Evolutionary conservation across 1,140 invertebrate genomes (phyloP), one percentile per base, ranked within the genome.

Genomic region (Octopus sinensis): DNA sequence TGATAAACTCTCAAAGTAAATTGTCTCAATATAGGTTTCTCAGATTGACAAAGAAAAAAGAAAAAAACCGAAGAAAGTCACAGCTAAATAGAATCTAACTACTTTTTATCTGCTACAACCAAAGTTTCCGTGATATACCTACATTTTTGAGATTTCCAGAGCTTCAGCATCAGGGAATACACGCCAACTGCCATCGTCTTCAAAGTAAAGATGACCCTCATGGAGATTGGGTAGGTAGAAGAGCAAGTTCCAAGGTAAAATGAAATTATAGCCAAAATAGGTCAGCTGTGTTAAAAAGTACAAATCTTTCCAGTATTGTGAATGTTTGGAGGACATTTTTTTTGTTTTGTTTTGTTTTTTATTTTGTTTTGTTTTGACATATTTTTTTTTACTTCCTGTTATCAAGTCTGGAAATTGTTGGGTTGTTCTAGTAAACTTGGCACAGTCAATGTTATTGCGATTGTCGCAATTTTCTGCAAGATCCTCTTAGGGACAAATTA

Each of bases 121-220:
- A 73, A 73, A 73, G 68, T 73, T 73, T 73, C 68, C 68, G 30
- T 73, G 68, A 73, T 73, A 73, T 73, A 73, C 68, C 68, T 73
- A 73, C 68, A 73, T 73, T 73, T 73, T 73, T 73, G 68, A 5
- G 68, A 73, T 73, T 73, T 73, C 68, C 68, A 73, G 68, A 73
- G 68, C 68, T 73, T 73, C 68, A 17, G 68, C 68, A 73, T 73
- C 68, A 9, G 68, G 68, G 68, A 73, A 73, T 73, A 73, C 68
- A 23, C 68, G 17, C 17, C 9, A 9, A 62, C 17, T 23, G 17
- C 17, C 68, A n/a, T 73, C 68, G 68, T 73, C 68, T 73, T 73
- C 68, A 73, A 73, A 23, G 17, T 23, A 73, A 73, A 73, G 68
- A 73, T 73, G 68, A 73, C 68, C 68, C 5, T 73, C 68, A 73